A percentile compares a stretch with the other conserved stretches of the same genome.
Conservation (phyloP, 2,797 vertebrate species). For the Chelidonichthys spinosus region DNA sequence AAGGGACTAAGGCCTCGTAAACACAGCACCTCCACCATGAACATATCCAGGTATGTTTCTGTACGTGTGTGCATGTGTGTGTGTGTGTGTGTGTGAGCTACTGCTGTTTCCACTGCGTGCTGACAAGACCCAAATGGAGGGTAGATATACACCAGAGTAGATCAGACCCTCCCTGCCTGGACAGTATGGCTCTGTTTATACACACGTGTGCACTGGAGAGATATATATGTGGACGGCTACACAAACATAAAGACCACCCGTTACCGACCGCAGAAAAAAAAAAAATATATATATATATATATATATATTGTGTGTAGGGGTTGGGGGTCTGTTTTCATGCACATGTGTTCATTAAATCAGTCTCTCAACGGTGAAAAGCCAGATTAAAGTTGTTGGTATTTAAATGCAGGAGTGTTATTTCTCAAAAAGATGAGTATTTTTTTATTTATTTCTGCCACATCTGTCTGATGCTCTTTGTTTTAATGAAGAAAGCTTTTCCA, state of each 20-base stretch:
- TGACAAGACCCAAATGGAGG: slow-evolving; percentile 76
- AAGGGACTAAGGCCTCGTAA: slow-evolving; percentile 79
- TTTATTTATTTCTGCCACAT: too few relatives aligned
- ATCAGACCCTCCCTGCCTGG: slow-evolving; percentile 63
- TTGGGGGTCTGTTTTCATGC: slow-evolving; percentile 16
- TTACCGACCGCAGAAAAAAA: slow-evolving; percentile 38
- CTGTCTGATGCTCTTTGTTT: not conserved
- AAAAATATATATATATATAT: slow-evolving; percentile 18
- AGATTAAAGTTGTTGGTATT: not conserved
- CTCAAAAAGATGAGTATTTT: too few relatives aligned
- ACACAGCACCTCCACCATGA: slow-evolving; percentile 80
- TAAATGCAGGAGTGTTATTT: not conserved
- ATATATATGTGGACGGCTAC: slow-evolving; percentile 41
- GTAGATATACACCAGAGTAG: slow-evolving; percentile 74
- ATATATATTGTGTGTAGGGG: not conserved
- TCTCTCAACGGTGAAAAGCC: not conserved
- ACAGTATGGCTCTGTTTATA: slow-evolving; percentile 79
- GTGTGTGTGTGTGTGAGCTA: slow-evolving; percentile 58
- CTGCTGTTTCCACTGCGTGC: slow-evolving; percentile 77
- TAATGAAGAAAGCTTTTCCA: not conserved
- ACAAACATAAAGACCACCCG: slow-evolving; percentile 74
- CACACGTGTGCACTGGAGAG: slow-evolving; percentile 53
- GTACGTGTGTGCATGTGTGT: slow-evolving; percentile 41
- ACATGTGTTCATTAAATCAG: not conserved
- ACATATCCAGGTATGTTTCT: slow-evolving; percentile 77